Evolutionary conservation across 2,888 invertebrate genomes (phyloP).

Genomic region (Lasius platythorax): DNA sequence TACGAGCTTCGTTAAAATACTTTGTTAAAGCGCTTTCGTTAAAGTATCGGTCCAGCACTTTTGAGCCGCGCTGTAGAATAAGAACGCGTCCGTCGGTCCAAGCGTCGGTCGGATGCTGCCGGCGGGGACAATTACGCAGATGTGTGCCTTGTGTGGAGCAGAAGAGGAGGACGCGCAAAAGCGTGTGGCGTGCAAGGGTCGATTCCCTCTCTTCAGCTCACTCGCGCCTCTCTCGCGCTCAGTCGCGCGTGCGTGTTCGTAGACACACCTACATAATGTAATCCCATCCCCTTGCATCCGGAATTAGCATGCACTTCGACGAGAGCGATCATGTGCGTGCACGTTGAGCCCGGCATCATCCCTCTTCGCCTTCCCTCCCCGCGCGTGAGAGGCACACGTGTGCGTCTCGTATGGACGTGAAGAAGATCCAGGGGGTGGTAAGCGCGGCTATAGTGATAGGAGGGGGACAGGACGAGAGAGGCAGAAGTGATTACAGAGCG

Average conservation of each 20-base stretch:
- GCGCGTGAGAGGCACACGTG: conserved; percentile 66
- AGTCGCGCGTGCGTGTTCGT: conserved; percentile 65
- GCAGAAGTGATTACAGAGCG: conserved; percentile 85
- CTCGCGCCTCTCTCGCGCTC: conserved; percentile 22
- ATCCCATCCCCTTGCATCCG: conserved; percentile 71
- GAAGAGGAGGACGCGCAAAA: conserved; percentile 75
- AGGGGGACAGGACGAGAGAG: conserved; percentile 49
- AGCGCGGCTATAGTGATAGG: conserved; percentile 1
- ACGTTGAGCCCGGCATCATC: conserved; percentile 36
- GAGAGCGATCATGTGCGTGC: conserved; percentile 69
- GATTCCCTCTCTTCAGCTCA: conserved; percentile 49
- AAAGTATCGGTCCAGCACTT: conserved; percentile 56
- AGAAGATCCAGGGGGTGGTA: conserved; percentile 5
- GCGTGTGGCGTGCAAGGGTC: conserved; percentile 76
- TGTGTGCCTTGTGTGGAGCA: conserved; percentile 78
- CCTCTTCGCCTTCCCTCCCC: conserved; percentile 60
- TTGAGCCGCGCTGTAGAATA: conserved; percentile 76
- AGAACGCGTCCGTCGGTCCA: conserved; percentile 67
- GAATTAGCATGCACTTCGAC: conserved; percentile 80
- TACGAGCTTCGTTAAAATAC: neutral
- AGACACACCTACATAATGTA: conserved; percentile 71
- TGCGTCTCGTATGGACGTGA: conserved; percentile 50
- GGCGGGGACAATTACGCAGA: conserved; percentile 86
- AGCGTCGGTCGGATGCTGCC: conserved; percentile 82
- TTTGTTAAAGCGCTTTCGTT: neutral